Evolutionary conservation across 2,888 invertebrate genomes (phyloP).

Genomic region (Oxycera nigricornis): DNA sequence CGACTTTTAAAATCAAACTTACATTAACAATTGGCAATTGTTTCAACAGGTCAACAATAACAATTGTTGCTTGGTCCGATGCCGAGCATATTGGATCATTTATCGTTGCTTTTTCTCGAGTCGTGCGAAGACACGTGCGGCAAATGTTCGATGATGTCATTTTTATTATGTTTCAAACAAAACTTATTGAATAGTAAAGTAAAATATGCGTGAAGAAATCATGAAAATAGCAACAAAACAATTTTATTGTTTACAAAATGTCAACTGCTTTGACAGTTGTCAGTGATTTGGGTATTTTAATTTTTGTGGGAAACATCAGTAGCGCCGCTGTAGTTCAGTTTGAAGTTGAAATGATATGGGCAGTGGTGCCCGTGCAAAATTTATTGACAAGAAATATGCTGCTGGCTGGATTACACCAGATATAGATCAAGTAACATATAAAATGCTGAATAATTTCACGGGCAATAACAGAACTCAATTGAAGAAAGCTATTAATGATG

Average conservation of each 20-base stretch:
- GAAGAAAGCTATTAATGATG: too few relatives aligned
- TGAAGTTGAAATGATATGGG: too few relatives aligned
- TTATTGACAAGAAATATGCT: too few relatives aligned
- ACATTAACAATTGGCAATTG: background rate
- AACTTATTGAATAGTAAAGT: too few relatives aligned
- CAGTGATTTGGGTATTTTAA: too few relatives aligned
- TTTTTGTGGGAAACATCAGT: too few relatives aligned
- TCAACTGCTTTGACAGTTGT: background rate
- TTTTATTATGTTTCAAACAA: background rate
- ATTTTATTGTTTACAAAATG: background rate
- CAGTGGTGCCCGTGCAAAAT: too few relatives aligned
- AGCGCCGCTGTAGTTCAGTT: too few relatives aligned
- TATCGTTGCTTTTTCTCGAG: background rate
- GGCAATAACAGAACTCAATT: too few relatives aligned
- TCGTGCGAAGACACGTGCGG: background rate
- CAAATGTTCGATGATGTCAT: background rate
- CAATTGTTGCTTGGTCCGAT: background rate
- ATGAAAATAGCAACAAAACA: background rate
- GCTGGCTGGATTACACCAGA: too few relatives aligned
- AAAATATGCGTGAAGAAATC: background rate
- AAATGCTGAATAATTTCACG: too few relatives aligned
- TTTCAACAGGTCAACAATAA: background rate
- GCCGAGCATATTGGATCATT: background rate
- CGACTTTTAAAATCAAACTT: background rate
- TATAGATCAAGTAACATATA: too few relatives aligned